These are phyloP conservation scores for Caenorhabditis japonica DNA, from an alignment of 2,888 invertebrate genomes.

Conservation along the genomic window DNA sequence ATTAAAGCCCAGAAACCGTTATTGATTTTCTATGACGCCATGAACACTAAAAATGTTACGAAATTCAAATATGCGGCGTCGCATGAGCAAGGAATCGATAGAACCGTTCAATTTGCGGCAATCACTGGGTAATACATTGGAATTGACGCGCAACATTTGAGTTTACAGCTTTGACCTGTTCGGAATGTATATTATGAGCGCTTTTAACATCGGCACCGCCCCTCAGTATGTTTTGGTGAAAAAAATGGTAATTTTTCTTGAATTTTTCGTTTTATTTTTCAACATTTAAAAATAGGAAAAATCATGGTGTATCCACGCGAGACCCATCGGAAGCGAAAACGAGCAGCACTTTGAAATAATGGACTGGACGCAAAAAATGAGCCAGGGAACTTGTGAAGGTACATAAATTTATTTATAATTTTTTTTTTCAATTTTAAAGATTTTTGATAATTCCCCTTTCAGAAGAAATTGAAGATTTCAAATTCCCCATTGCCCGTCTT, in stretches of 20 bases:
- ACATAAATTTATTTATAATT: neutral
- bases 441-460: too few relatives aligned
- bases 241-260: neutral
- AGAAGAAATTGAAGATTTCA: constrained; percentile 35
- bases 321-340: constrained; percentile 6
- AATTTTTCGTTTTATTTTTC: too few relatives aligned
- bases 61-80: constrained; percentile 38
- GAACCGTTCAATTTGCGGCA: constrained; percentile 13
- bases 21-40: constrained; percentile 47
- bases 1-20: constrained; percentile 25
- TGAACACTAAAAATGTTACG: constrained; percentile 31
- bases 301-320: constrained; percentile 27
- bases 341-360: neutral
- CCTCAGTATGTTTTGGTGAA: constrained; percentile 20
- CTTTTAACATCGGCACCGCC: constrained; percentile 15
- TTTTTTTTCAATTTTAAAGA: constrained; percentile 1
- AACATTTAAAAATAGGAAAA: too few relatives aligned
- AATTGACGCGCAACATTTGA: neutral
- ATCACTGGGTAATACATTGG: constrained; percentile 19
- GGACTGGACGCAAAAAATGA: constrained; percentile 1
- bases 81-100: constrained; percentile 11
- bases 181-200: constrained; percentile 35
- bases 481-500: constrained; percentile 31
- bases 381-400: too few relatives aligned
- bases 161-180: constrained; percentile 41